These are phyloP conservation scores for Notothenia coriiceps DNA, from an alignment of 2,113 vertebrate genomes.

Conservation along the genomic window DNA sequence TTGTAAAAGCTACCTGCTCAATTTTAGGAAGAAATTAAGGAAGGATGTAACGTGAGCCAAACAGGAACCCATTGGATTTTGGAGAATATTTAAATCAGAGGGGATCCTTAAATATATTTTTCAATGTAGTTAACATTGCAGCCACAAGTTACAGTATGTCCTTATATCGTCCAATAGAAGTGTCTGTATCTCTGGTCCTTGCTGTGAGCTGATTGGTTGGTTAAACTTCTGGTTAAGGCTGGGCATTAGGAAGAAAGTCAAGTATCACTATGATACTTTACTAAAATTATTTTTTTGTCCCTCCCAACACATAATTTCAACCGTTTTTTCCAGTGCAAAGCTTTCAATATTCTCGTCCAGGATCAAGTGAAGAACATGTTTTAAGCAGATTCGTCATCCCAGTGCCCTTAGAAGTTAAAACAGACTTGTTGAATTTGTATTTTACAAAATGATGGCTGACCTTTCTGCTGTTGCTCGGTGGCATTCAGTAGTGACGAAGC, in stretches of 20 bases:
- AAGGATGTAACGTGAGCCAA: too few relatives aligned
- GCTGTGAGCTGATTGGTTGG: background rate
- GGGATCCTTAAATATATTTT: too few relatives aligned
- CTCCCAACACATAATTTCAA: background rate
- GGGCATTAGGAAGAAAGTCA: background rate
- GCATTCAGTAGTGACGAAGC: constrained; percentile 48
- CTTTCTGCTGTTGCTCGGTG: constrained; percentile 58
- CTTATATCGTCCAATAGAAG: too few relatives aligned
- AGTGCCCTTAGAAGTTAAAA: background rate
- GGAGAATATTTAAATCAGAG: too few relatives aligned
- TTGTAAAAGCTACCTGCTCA: too few relatives aligned
- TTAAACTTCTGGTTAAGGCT: background rate
- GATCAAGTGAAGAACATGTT: background rate
- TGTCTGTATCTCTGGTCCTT: background rate
- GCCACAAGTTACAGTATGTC: too few relatives aligned
- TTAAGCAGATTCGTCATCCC: background rate
- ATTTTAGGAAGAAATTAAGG: too few relatives aligned
- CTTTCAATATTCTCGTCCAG: background rate
- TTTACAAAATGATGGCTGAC: constrained; percentile 34
- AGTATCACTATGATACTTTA: too few relatives aligned
- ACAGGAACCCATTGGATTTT: too few relatives aligned
- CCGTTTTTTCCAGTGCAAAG: background rate
- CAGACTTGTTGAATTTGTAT: constrained; percentile 19
- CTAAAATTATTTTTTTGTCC: too few relatives aligned
- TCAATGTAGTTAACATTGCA: too few relatives aligned